phyloP scores from a whole-genome alignment of 2,797 vertebrate species.

The Tinamus major region DNA sequence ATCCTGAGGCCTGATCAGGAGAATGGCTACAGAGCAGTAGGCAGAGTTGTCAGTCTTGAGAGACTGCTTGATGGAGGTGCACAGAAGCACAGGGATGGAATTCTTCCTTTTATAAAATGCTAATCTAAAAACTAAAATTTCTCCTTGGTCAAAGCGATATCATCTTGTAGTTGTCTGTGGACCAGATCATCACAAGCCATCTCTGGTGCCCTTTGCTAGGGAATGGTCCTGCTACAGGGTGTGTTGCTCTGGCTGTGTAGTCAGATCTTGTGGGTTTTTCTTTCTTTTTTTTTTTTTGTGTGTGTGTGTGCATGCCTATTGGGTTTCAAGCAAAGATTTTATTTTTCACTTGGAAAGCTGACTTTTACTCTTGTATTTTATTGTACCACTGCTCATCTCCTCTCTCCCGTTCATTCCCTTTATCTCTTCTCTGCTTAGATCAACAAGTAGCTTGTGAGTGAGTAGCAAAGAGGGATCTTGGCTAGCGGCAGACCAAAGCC shows the following conservation, averaged over 20 bases:
- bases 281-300: neutral
- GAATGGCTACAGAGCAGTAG: too few species aligned
- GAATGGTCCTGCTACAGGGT: neutral
- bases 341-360: neutral
- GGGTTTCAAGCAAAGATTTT: neutral
- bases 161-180: neutral
- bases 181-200: neutral
- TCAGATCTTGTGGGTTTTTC: neutral
- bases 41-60: too few species aligned
- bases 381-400: neutral
- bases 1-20: neutral
- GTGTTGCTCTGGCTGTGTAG: neutral
- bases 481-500: neutral
- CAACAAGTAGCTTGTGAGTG: neutral
- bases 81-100: neutral
- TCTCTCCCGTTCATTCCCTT: neutral
- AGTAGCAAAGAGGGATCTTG: neutral
- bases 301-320: rapidly evolving
- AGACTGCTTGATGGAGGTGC: neutral
- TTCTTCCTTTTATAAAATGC: neutral
- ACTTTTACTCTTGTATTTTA: neutral
- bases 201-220: neutral
- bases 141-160: rapidly evolving
- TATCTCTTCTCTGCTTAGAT: neutral
- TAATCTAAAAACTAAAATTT: neutral